These are phyloP conservation scores for Opisthocomus hoazin DNA, from an alignment of 2,113 vertebrate species.

Conservation along the genomic window DNA sequence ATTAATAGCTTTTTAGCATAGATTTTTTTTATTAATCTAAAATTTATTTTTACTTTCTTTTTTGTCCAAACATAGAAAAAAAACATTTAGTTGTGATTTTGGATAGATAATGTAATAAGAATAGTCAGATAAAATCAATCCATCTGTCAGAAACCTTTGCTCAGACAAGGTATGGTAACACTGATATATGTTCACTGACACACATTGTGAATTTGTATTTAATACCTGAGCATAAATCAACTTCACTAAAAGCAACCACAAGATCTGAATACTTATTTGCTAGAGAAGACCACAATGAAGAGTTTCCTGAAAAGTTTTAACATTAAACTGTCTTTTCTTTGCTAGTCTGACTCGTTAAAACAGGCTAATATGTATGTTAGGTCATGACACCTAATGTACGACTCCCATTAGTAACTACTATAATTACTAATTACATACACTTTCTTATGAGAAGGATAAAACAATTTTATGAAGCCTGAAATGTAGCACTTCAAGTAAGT, in stretches of 20 bases:
- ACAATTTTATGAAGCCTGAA: not conserved
- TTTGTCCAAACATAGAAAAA: not conserved
- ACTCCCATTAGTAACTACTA: not conserved
- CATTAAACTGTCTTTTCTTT: not conserved
- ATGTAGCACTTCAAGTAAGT: not conserved
- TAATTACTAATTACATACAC: not conserved
- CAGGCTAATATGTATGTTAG: not conserved
- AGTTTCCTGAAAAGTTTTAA: not conserved
- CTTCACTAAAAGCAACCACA: not conserved
- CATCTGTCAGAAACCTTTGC: not conserved
- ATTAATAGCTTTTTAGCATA: not conserved
- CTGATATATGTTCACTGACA: not conserved
- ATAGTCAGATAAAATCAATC: not conserved
- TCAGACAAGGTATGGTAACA: not conserved
- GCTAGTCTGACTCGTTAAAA: not conserved
- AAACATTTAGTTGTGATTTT: accelerated
- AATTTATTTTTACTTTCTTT: not conserved
- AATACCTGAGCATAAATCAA: not conserved
- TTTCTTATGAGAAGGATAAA: not conserved
- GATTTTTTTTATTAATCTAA: not conserved
- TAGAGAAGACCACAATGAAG: not conserved
- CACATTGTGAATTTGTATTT: not conserved
- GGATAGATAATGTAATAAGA: not conserved
- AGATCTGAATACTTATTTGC: not conserved
- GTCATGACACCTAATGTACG: not conserved